These are phyloP conservation scores for Atlantisia rogersi DNA, from an alignment of 2,113 vertebrate species.

Conservation along the genomic window DNA sequence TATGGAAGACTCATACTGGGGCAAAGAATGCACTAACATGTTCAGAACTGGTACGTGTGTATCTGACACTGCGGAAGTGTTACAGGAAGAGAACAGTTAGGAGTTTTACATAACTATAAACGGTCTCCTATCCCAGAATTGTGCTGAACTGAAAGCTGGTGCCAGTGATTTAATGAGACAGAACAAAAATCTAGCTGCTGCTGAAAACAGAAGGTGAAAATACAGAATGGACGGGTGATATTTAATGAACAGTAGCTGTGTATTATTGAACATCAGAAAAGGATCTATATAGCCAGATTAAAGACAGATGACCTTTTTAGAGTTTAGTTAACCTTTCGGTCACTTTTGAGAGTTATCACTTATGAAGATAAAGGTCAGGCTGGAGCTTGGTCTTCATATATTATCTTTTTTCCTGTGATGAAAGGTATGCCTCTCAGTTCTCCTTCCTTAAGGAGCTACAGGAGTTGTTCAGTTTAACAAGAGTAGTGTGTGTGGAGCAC, in stretches of 20 bases:
- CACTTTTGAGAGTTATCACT: slow-evolving; percentile 70
- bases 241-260: slow-evolving; percentile 63
- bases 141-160: background rate
- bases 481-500: background rate
- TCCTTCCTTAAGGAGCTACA: background rate
- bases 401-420: background rate
- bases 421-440: background rate
- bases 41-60: background rate
- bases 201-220: background rate
- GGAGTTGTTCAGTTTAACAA: background rate
- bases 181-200: background rate
- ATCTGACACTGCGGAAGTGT: background rate
- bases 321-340: slow-evolving; percentile 75
- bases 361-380: slow-evolving; percentile 73
- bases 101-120: background rate
- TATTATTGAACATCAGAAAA: slow-evolving; percentile 58
- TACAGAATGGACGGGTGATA: slow-evolving; percentile 42
- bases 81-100: background rate
- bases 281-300: slow-evolving; percentile 55
- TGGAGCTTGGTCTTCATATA: slow-evolving; percentile 23
- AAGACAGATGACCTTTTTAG: slow-evolving; percentile 75
- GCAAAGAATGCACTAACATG: background rate
- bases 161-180: background rate
- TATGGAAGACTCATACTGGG: accelerated
- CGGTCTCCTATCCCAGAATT: background rate